phyloP scores from a whole-genome alignment of 2,113 vertebrate species.

The Pseudopipra pipra region DNA sequence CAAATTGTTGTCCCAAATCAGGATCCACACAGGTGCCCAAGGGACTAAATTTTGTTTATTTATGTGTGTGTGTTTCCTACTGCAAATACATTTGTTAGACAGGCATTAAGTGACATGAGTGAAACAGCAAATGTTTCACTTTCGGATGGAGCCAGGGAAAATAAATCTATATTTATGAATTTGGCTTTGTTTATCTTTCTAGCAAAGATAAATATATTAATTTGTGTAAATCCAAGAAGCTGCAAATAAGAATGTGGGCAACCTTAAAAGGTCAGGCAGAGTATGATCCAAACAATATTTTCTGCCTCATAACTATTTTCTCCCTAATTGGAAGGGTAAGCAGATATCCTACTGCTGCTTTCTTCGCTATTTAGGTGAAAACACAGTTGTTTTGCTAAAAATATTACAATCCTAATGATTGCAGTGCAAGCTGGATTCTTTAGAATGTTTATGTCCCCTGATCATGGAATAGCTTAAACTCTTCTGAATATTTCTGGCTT shows the following conservation, averaged over 20 bases:
- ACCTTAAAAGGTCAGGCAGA: slow-evolving; percentile 44
- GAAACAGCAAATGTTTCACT: not conserved
- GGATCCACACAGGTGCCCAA: not conserved
- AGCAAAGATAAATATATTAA: slow-evolving; percentile 20
- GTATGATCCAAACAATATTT: not conserved
- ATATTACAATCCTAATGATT: not conserved
- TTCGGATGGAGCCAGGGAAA: not conserved
- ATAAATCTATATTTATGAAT: not conserved
- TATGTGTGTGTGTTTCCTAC: not conserved
- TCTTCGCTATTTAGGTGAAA: not conserved
- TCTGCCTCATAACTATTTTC: not conserved
- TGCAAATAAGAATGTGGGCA: slow-evolving; percentile 7
- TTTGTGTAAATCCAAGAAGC: slow-evolving; percentile 25
- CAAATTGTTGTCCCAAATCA: not conserved
- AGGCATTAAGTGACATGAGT: not conserved
- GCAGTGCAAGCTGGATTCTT: not conserved
- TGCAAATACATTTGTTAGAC: not conserved
- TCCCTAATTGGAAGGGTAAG: not conserved
- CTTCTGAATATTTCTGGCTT: not conserved
- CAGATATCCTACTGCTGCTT: not conserved
- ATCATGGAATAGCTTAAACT: not conserved
- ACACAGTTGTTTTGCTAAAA: not conserved
- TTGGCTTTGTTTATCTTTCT: not conserved
- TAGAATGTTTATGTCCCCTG: not conserved
- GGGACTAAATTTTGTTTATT: not conserved